Conservation (phyloP, 2,113 vertebrate genomes). For the Brachypodius melanocephalos region DNA sequence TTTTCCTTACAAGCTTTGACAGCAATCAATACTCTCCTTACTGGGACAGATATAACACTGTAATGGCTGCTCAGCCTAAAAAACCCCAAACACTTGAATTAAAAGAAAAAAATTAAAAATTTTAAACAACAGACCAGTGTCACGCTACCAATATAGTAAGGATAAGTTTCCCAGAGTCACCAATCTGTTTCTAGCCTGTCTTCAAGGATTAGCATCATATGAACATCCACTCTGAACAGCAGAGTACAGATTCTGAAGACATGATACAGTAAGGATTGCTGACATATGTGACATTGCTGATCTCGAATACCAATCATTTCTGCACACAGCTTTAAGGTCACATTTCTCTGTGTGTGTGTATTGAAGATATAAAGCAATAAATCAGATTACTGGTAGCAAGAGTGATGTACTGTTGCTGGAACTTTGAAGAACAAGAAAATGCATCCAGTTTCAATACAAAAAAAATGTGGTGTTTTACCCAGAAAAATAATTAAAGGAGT, state of each 20-base stretch:
- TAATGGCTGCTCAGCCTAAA: not conserved
- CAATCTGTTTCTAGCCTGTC: not conserved
- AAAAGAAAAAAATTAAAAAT: not conserved
- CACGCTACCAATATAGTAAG: fast-evolving
- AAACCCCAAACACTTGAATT: not conserved
- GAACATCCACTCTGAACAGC: not conserved
- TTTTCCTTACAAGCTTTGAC: not conserved
- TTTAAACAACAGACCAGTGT: not conserved
- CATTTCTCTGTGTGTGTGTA: not conserved
- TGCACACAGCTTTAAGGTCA: not conserved
- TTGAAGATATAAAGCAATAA: not conserved
- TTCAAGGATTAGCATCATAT: not conserved
- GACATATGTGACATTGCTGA: not conserved
- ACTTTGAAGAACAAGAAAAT: not conserved
- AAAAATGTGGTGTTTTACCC: not conserved
- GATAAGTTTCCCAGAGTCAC: not conserved
- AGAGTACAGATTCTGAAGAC: not conserved
- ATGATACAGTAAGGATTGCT: not conserved
- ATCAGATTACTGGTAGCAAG: not conserved
- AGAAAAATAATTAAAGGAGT: not conserved
- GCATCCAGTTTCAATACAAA: not conserved
- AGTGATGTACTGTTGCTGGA: not conserved
- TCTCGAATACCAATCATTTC: not conserved
- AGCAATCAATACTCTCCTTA: not conserved
- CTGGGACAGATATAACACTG: not conserved